Conservation (phyloP, 2,888 invertebrate species). For the Melanostoma mellinum region DNA sequence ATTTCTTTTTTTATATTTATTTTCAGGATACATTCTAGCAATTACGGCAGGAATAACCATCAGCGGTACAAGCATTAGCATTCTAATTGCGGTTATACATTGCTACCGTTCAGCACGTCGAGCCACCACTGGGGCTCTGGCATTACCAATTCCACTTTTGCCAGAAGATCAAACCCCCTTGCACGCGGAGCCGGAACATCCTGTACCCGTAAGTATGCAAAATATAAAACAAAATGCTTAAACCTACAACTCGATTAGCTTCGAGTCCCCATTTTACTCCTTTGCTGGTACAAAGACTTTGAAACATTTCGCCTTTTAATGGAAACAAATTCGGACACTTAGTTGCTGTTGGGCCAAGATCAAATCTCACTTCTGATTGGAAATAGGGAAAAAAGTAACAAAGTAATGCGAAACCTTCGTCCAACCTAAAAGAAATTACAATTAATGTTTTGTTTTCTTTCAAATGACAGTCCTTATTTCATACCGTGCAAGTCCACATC, state of each 20-base stretch:
- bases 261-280: background rate
- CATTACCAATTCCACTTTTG: constrained; percentile 80
- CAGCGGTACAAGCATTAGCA: constrained; percentile 78
- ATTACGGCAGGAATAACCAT: constrained; percentile 79
- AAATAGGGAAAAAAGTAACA: constrained; percentile 71
- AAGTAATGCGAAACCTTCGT: constrained; percentile 48
- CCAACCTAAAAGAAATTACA: constrained; percentile 34
- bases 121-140: constrained; percentile 79
- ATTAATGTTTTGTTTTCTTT: background rate
- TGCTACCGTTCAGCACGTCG: constrained; percentile 76
- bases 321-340: constrained; percentile 70
- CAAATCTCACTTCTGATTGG: constrained; percentile 27
- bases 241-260: background rate
- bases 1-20: constrained; percentile 28
- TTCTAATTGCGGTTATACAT: constrained; percentile 78
- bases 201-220: constrained; percentile 82
- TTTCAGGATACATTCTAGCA: constrained; percentile 78
- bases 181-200: constrained; percentile 82
- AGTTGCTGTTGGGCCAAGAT: constrained; percentile 46
- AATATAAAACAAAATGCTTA: background rate
- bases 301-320: constrained; percentile 54
- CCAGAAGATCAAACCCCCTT: constrained; percentile 80
- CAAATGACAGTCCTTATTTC: background rate
- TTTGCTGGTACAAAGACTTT: constrained; percentile 62
- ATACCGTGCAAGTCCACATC: constrained; percentile 70